These are phyloP conservation scores for Macrophya annulata DNA, from an alignment of 2,888 invertebrate species.

Conservation along the genomic window DNA sequence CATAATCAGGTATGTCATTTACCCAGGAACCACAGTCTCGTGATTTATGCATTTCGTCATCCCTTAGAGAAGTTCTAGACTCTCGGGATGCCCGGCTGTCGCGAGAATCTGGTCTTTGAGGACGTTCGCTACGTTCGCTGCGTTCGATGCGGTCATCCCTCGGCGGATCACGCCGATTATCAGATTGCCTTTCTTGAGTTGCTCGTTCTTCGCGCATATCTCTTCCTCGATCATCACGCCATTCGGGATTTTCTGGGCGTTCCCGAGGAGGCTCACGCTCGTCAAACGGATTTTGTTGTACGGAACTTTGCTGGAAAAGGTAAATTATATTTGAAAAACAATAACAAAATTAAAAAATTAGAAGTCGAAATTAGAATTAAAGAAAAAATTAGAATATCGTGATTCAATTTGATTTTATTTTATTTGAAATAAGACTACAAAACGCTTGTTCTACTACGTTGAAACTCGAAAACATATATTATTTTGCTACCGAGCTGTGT, in stretches of 20 bases:
- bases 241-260: slow-evolving; percentile 71
- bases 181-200: slow-evolving; percentile 68
- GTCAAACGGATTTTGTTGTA: slow-evolving; percentile 70
- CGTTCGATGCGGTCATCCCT: slow-evolving; percentile 72
- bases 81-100: slow-evolving; percentile 82
- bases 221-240: slow-evolving; percentile 72
- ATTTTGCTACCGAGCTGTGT: slow-evolving; percentile 53
- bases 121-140: slow-evolving; percentile 77
- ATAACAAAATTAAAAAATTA: neutral
- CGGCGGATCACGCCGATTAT: slow-evolving; percentile 67
- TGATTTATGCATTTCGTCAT: slow-evolving; percentile 72
- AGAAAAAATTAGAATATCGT: too few relatives aligned
- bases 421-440: neutral
- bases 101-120: slow-evolving; percentile 83
- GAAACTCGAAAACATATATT: slow-evolving; percentile 47
- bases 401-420: neutral
- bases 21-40: slow-evolving; percentile 75
- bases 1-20: slow-evolving; percentile 75
- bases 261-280: slow-evolving; percentile 67
- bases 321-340: neutral
- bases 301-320: slow-evolving; percentile 52
- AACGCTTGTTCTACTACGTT: slow-evolving; percentile 49
- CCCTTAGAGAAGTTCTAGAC: slow-evolving; percentile 78
- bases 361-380: too few relatives aligned
- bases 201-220: slow-evolving; percentile 69